Base-by-base conservation (phyloP, 2,888 invertebrate species). In the Diarsia mendica region DNA sequence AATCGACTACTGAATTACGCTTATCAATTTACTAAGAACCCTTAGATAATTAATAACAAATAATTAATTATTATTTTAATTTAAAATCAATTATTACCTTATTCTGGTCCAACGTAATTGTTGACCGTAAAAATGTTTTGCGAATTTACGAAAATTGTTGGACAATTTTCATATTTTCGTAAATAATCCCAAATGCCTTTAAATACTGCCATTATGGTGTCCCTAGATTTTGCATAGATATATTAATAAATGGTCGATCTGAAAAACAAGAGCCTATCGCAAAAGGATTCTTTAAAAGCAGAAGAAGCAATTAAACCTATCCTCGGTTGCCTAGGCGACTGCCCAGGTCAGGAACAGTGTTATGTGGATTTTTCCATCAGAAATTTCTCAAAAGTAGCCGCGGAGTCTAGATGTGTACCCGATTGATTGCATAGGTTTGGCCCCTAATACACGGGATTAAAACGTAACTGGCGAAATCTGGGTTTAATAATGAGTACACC, bases 1-100 rank as follows among this genome's bases (percentile, higher is more conserved):
- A 91, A 91, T 91, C 89, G 90, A 92, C 90, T 91, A 92, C 87
- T 91, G 89, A 91, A 93, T 93, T 94, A 95, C 95, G 95, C 96
- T 95, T 95, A 95, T 93, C 90, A 92, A 93, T 92, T 93, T 92
- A 92, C 91, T 91, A 91, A 44, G 44, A 44, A 93, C 89, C 91
- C 88, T 87, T 93, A 92, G 88, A 85, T 88, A 74, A 64, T 67
- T 60, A 85, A 71, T 69, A 73, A 76, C 58, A 69, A 79, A 33
- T 20, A 53, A 69, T 60, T 69, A 71, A 67, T 75, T 39, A 79
- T 48, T 75, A 63, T 75, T 72, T 68, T 83, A 28, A 80, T 55
- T 5, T 65, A 74, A 66, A 75, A 79, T 68, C 85, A 79, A 79
- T 84, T 80, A 73, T 51, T 77, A 86, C 71, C 63, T 73, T 70